These are phyloP conservation scores for Sycophaga agraensis DNA, from an alignment of 1,140 invertebrate species.

Conservation along the genomic window DNA sequence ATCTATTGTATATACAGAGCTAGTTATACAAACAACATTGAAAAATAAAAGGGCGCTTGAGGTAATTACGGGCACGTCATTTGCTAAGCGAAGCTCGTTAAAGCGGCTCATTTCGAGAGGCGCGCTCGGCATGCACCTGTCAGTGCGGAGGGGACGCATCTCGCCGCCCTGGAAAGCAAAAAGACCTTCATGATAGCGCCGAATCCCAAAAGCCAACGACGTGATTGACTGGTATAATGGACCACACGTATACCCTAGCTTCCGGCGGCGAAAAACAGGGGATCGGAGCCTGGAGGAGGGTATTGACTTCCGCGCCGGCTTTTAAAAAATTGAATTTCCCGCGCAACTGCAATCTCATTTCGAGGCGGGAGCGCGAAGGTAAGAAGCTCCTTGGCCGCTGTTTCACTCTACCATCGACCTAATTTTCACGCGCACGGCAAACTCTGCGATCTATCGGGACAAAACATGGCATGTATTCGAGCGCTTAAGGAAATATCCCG, in stretches of 20 bases:
- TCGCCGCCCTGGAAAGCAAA: slow-evolving; percentile 4
- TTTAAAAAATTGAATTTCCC: slow-evolving; percentile 33
- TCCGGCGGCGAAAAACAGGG: neutral
- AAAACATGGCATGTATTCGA: no score
- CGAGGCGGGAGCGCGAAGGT: slow-evolving; percentile 10
- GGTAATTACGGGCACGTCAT: slow-evolving; percentile 15
- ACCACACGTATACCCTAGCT: neutral
- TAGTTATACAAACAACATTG: no score
- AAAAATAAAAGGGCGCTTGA: no score
- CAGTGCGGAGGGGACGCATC: no score
- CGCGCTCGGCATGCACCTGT: neutral
- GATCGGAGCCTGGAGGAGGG: neutral
- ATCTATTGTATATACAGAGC: no score
- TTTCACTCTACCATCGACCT: slow-evolving; percentile 23
- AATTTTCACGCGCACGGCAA: slow-evolving; percentile 33
- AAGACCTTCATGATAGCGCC: slow-evolving; percentile 14
- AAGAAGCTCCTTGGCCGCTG: slow-evolving; percentile 23
- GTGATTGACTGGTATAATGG: neutral
- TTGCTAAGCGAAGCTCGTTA: slow-evolving; percentile 15
- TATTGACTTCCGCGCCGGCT: neutral
- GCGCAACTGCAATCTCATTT: slow-evolving; percentile 32
- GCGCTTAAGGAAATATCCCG: no score
- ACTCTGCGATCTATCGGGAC: neutral
- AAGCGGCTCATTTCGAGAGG: neutral
- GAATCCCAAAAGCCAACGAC: slow-evolving; percentile 2